Percentiles rank a stretch among this genome's conserved stretches.
Evolutionary conservation across 2,888 invertebrate genomes (phyloP).

Genomic region (Sympetrum striolatum): DNA sequence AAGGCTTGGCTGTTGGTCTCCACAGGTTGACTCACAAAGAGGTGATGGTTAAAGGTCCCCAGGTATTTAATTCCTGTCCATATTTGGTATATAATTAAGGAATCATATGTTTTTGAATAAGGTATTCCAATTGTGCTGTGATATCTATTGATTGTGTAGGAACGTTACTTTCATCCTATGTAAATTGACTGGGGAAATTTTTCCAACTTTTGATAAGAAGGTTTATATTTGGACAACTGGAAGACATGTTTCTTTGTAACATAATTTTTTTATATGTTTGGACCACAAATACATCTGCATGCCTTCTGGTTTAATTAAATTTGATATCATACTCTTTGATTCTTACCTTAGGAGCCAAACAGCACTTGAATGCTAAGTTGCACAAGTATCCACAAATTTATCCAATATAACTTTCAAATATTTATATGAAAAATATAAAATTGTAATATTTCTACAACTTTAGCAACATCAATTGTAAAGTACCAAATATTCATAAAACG

Average conservation of each 20-base stretch:
- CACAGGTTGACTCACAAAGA: slow-evolving; percentile 42
- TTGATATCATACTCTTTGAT: slow-evolving; percentile 47
- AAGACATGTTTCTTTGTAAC: slow-evolving; percentile 44
- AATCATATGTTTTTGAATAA: slow-evolving; percentile 51
- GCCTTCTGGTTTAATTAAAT: slow-evolving; percentile 45
- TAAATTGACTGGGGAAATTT: slow-evolving; percentile 43
- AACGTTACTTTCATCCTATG: slow-evolving; percentile 40
- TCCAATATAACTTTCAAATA: slow-evolving; percentile 44
- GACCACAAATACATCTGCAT: slow-evolving; percentile 42
- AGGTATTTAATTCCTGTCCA: slow-evolving; percentile 43
- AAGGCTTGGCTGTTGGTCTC: slow-evolving; percentile 49
- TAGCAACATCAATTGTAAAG: slow-evolving; percentile 44
- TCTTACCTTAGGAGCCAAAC: slow-evolving; percentile 48
- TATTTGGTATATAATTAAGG: slow-evolving; percentile 39
- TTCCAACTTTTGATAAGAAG: slow-evolving; percentile 42
- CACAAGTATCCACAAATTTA: slow-evolving; percentile 49
- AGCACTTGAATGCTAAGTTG: slow-evolving; percentile 48
- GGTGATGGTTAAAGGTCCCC: slow-evolving; percentile 41
- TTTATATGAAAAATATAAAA: slow-evolving; percentile 57
- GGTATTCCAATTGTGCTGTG: slow-evolving; percentile 84
- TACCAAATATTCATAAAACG: slow-evolving; percentile 45
- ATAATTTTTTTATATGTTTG: slow-evolving; percentile 44
- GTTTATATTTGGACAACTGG: slow-evolving; percentile 40
- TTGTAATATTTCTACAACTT: slow-evolving; percentile 64
- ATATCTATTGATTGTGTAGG: slow-evolving; percentile 57